Percentiles rank a stretch among this genome's conserved stretches.
phyloP scores from a whole-genome alignment of 2,888 invertebrate species.

The Morpho deidamia region DNA sequence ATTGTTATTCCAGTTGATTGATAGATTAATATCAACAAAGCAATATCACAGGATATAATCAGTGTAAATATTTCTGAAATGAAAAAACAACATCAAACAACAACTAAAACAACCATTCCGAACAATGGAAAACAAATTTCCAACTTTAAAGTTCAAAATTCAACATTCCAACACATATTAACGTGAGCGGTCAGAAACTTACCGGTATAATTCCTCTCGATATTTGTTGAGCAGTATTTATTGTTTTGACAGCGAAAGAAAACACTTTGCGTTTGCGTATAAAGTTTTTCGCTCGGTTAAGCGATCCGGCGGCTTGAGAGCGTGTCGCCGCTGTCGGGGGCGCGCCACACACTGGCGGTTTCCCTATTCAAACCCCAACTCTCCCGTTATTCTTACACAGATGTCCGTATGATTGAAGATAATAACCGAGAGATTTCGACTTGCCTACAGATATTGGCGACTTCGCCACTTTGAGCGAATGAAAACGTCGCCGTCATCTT shows the following conservation, averaged over 20 bases:
- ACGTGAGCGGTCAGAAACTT: slow-evolving; percentile 13
- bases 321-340: slow-evolving; percentile 47
- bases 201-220: slow-evolving; percentile 10
- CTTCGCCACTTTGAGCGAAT: slow-evolving; percentile 17
- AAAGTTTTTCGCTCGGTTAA: slow-evolving; percentile 42
- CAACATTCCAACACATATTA: slow-evolving; percentile 5
- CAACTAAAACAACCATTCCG: slow-evolving; percentile 6
- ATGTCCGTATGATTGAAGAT: slow-evolving; percentile 40
- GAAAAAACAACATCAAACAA: slow-evolving; percentile 1
- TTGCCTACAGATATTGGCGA: slow-evolving; percentile 19
- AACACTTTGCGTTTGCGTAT: slow-evolving; percentile 32
- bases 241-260: not conserved
- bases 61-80: too few species aligned
- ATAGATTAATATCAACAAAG: too few species aligned
- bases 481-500: slow-evolving; percentile 19
- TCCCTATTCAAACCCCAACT: slow-evolving; percentile 65
- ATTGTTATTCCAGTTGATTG: too few species aligned
- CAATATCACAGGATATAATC: too few species aligned
- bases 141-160: slow-evolving; percentile 18
- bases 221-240: not conserved
- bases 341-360: slow-evolving; percentile 68
- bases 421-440: slow-evolving; percentile 22
- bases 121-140: slow-evolving; percentile 14
- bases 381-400: slow-evolving; percentile 72
- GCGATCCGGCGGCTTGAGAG: slow-evolving; percentile 34